Evolutionary conservation across 2,888 invertebrate genomes (phyloP), one percentile per base, ranked within the genome.

Genomic region (Cartodere bifasciata): DNA sequence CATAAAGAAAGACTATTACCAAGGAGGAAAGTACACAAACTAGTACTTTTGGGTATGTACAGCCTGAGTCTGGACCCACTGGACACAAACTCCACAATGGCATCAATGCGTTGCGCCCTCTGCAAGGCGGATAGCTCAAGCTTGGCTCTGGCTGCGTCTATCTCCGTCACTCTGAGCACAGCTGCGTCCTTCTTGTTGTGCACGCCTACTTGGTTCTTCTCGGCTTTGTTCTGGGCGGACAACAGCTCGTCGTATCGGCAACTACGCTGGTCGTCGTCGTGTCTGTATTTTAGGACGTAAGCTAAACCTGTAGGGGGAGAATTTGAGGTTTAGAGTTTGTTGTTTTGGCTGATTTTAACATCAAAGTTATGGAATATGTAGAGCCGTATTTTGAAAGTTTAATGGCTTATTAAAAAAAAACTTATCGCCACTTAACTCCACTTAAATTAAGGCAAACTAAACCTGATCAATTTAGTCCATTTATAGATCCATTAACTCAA

Each of bases 261-360:
- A 24, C 95, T 92, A 36, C 95, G 75, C 58, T 91, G 88, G 56
- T 97, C 94, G 53, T 99, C 95, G 54, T 95, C 94, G 51, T 86
- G 87, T 33, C 91, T 72, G 55, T 98, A 92, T 36, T 87, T 74
- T 1, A 99, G 82, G 4, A 95, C 94, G 28, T 84, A 84, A 0
- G 90, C 95, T 31, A 85, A 68, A 4, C 98, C n/a, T n/a, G n/a
- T n/a, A n/a, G n/a, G n/a, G n/a, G n/a, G n/a, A n/a, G n/a, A n/a
- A n/a, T n/a, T n/a, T n/a, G n/a, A n/a, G n/a, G n/a, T n/a, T n/a
- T n/a, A n/a, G n/a, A n/a, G 98, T 60, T 91, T 91, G 36, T 75
- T n/a, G n/a, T n/a, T n/a, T n/a, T n/a, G n/a, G n/a, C n/a, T n/a
- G n/a, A n/a, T n/a, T n/a, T n/a, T n/a, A n/a, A n/a, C n/a, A n/a